Evolutionary conservation across 2,888 invertebrate species (phyloP).

Genomic region (Parnassius orleans): DNA sequence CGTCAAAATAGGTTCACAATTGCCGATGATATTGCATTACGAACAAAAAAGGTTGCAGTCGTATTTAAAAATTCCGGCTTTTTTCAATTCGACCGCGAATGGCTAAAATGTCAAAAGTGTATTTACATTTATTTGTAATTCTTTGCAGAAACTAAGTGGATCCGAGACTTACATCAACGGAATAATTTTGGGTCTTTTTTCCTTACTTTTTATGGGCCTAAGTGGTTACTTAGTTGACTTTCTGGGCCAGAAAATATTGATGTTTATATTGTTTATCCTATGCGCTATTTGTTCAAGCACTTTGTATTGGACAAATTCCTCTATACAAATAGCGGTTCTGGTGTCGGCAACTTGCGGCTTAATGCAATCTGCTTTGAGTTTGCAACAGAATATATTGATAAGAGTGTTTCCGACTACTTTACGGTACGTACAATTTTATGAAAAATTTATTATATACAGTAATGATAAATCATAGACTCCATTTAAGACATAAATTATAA

Average conservation of each 20-base stretch:
- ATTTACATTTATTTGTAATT: background rate
- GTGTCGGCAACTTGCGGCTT: slow-evolving; percentile 49
- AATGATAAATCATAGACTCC: no score
- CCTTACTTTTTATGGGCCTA: slow-evolving; percentile 40
- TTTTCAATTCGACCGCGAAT: no score
- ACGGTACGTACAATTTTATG: slow-evolving; percentile 38
- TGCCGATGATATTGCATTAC: no score
- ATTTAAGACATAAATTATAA: no score
- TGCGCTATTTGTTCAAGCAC: slow-evolving; percentile 41
- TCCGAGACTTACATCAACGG: slow-evolving; percentile 49
- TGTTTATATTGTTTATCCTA: slow-evolving; percentile 39
- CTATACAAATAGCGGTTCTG: slow-evolving; percentile 47
- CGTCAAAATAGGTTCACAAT: no score
- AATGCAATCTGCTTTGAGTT: slow-evolving; percentile 46
- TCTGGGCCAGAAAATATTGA: slow-evolving; percentile 45
- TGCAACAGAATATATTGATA: slow-evolving; percentile 48
- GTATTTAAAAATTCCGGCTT: no score
- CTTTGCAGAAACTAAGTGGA: slow-evolving; percentile 48
- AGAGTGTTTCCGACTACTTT: slow-evolving; percentile 54
- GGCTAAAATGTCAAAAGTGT: no score
- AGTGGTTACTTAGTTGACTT: slow-evolving; percentile 42
- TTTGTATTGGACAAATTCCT: slow-evolving; percentile 49
- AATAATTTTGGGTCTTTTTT: slow-evolving; percentile 45
- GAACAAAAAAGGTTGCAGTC: no score
- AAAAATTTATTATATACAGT: background rate